These are phyloP conservation scores for Epirrita christyi DNA, from an alignment of 2,888 invertebrate genomes.

Conservation along the genomic window DNA sequence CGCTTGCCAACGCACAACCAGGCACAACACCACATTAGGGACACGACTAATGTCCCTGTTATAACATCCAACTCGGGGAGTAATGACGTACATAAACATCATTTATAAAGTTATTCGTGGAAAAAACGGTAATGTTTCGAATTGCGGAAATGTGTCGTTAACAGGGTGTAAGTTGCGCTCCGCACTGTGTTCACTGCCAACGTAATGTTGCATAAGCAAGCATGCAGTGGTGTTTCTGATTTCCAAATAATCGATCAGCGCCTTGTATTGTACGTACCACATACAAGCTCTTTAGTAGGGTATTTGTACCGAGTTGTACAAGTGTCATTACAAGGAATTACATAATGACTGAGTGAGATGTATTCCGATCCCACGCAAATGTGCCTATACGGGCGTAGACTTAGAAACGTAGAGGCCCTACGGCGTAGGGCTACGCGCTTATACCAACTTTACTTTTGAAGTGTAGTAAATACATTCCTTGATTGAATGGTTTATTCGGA, in stretches of 20 bases:
- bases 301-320: too few species aligned
- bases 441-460: background rate
- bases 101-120: conserved; percentile 41
- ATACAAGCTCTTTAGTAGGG: too few species aligned
- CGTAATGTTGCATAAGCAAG: conserved; percentile 21
- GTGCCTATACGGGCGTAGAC: background rate
- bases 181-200: conserved; percentile 12
- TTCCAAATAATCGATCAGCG: conserved; percentile 19
- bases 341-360: too few species aligned
- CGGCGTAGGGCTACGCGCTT: too few species aligned
- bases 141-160: conserved; percentile 36
- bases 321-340: too few species aligned
- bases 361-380: background rate
- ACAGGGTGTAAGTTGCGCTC: conserved; percentile 20
- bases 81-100: conserved; percentile 41
- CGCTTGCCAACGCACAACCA: conserved; percentile 58
- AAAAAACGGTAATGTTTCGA: conserved; percentile 32
- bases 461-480: background rate
- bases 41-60: conserved; percentile 61
- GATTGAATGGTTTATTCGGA: background rate
- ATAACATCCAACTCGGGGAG: conserved; percentile 50
- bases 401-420: background rate
- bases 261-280: background rate
- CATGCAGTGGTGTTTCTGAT: conserved; percentile 17
- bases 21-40: conserved; percentile 61